phyloP scores from a whole-genome alignment of 2,888 invertebrate species.

The Microctonus brassicae region DNA sequence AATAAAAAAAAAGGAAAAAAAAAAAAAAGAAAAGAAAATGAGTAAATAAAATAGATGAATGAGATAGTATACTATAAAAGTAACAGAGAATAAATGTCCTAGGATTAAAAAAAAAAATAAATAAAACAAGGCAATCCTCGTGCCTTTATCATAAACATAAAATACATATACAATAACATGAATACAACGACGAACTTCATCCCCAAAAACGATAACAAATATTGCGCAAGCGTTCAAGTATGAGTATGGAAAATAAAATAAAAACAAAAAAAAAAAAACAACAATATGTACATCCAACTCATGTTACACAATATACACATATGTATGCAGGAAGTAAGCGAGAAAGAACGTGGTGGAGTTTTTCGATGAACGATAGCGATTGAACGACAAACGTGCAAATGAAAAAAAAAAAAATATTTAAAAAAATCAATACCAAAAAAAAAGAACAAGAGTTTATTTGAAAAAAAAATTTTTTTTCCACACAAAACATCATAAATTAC shows the following conservation, averaged over 20 bases:
- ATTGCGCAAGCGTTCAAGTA: constrained; percentile 11
- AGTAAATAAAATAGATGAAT: too few species aligned
- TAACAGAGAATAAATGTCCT: not conserved
- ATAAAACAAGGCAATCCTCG: constrained; percentile 17
- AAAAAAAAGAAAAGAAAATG: too few species aligned
- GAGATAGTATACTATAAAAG: too few species aligned
- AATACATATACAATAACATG: constrained; percentile 2
- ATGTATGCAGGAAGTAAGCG: not conserved
- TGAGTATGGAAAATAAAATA: not conserved
- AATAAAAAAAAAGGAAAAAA: not conserved
- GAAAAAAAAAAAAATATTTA: not conserved
- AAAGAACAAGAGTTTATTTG: not conserved
- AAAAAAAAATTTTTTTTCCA: not conserved
- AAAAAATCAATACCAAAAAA: too few species aligned
- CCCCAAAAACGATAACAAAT: constrained; percentile 29
- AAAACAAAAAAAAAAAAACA: constrained; percentile 18
- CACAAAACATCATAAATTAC: too few species aligned
- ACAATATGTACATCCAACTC: not conserved
- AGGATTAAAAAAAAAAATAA: not conserved
- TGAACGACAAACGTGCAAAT: constrained; percentile 26
- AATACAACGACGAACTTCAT: constrained; percentile 17
- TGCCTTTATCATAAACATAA: not conserved
- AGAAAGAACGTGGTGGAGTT: not conserved
- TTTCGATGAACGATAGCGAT: constrained; percentile 23
- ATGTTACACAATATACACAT: not conserved